phyloP scores from a whole-genome alignment of 1,140 invertebrate genomes.

The Drosophila navojoa region DNA sequence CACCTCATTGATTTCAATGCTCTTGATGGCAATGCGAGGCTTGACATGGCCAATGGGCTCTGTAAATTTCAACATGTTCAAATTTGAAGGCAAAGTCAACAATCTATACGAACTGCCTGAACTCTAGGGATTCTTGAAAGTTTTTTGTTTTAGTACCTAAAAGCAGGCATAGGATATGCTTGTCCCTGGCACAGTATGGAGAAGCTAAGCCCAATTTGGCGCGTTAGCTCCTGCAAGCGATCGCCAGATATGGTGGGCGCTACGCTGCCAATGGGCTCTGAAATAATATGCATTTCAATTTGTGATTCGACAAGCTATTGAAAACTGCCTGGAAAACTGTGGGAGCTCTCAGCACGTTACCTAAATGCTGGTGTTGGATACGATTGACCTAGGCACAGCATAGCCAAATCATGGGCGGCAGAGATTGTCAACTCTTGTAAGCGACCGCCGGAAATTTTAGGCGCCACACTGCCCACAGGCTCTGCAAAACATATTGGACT shows the following conservation, averaged over 20 bases:
- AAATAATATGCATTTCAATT: slow-evolving; percentile 17
- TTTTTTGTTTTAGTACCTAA: slow-evolving; percentile 85
- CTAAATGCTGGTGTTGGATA: slow-evolving; percentile 85
- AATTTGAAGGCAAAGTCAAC: neutral
- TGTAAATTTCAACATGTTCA: slow-evolving; percentile 31
- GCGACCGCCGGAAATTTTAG: slow-evolving; percentile 84
- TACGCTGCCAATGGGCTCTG: slow-evolving; percentile 89
- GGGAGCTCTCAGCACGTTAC: slow-evolving; percentile 62
- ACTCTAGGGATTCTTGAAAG: neutral
- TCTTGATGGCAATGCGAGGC: slow-evolving; percentile 69
- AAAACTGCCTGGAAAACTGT: slow-evolving; percentile 37
- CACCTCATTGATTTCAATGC: slow-evolving; percentile 72
- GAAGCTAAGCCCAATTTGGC: slow-evolving; percentile 79
- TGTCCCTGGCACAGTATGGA: slow-evolving; percentile 87
- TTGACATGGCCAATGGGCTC: slow-evolving; percentile 76
- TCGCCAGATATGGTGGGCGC: slow-evolving; percentile 87
- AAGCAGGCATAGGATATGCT: slow-evolving; percentile 87
- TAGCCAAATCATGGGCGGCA: slow-evolving; percentile 79
- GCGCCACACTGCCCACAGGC: slow-evolving; percentile 88
- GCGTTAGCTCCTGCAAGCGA: slow-evolving; percentile 85
- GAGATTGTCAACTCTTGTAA: slow-evolving; percentile 79
- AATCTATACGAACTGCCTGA: slow-evolving; percentile 36
- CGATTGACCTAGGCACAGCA: slow-evolving; percentile 86
- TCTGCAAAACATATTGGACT: slow-evolving; percentile 83
- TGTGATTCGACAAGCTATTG: neutral